Conservation (phyloP, 2,888 invertebrate genomes). For the Diloba caeruleocephala region DNA sequence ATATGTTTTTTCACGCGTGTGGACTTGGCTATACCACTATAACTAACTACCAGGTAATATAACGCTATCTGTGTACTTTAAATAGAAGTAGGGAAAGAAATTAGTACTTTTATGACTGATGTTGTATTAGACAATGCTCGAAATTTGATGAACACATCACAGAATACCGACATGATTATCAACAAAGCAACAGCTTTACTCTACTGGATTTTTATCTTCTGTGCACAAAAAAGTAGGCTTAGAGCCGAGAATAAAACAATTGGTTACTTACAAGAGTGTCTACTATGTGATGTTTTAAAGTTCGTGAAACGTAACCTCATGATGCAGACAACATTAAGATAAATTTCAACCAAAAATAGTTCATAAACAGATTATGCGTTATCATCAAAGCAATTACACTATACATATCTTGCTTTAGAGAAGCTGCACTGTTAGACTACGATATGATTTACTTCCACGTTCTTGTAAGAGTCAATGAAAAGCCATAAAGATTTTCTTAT, state of each 20-base stretch:
- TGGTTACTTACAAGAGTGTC: slow-evolving; percentile 2
- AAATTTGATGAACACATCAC: no score
- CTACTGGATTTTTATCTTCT: slow-evolving; percentile 23
- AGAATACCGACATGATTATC: slow-evolving; percentile 9
- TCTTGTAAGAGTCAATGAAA: slow-evolving; percentile 1
- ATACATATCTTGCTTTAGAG: slow-evolving; percentile 31
- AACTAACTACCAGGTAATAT: no score
- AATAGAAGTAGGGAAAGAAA: no score
- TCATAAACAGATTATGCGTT: slow-evolving; percentile 23
- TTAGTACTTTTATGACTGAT: no score
- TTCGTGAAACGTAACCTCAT: slow-evolving; percentile 24
- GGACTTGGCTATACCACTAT: no score
- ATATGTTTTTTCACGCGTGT: no score
- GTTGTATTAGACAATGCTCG: no score
- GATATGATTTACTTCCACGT: slow-evolving; percentile 19
- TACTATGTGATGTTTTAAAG: slow-evolving; percentile 17
- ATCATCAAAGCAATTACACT: slow-evolving; percentile 36
- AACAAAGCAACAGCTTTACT: slow-evolving; percentile 9
- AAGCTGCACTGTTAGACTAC: slow-evolving; percentile 30
- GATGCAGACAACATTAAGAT: slow-evolving; percentile 31
- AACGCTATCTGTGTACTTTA: no score
- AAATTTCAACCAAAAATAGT: slow-evolving; percentile 21
- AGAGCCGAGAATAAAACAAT: slow-evolving; percentile 15
- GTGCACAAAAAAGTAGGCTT: slow-evolving; percentile 11
- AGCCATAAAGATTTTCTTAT: no score